Base-by-base conservation (phyloP, 2,888 invertebrate species). In the Volucella inanis region DNA sequence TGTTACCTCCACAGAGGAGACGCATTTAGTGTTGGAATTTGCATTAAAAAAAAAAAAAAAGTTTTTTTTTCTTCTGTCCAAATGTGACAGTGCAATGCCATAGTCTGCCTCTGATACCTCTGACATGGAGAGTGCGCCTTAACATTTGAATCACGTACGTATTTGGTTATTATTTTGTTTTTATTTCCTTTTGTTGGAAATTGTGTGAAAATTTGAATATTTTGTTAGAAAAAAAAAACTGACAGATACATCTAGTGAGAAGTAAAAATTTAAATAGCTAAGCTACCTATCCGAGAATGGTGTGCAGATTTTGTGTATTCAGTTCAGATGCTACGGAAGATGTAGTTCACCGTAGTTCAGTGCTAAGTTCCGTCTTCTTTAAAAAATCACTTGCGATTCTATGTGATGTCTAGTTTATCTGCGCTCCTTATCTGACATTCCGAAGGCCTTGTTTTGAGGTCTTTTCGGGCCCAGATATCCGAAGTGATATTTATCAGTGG, bases 111-210 rank as follows among this genome's bases (percentile, higher is more conserved):
- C 22, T 55, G 55, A 12, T 50, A 49, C 18, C 62, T 62, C 39
- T 61, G 59, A 61, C 45, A 52, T 68, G 70, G 78, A 55, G 43
- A 64, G 47, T 22, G 45, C 59, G 57, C 61, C 55, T 81, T 70
- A 50, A 49, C 67, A 85, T 85, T 76, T 61, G 68, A 81, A 72
- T 85, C 85, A 85, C 85, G 85, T 85, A 85, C 55, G 85, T 85
- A 81, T 68, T 31, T 64, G 39, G 49, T 39, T 12, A 54, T 74
- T 65, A 39, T 64, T 64, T 45, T 55, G 52, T 65, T 67, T 67
- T 68, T 59, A 3, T 31, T 59, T 65, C 8, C 22, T 47, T 57
- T 80, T 75, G 81, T 54, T 85, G 68, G 76, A 81, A 80, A 85
- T 81, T 52, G 72, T 52, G 15, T 85, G 85, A 71, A 72, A 31